phyloP scores from a whole-genome alignment of 2,113 vertebrate genomes.

The Calidris pugnax region DNA sequence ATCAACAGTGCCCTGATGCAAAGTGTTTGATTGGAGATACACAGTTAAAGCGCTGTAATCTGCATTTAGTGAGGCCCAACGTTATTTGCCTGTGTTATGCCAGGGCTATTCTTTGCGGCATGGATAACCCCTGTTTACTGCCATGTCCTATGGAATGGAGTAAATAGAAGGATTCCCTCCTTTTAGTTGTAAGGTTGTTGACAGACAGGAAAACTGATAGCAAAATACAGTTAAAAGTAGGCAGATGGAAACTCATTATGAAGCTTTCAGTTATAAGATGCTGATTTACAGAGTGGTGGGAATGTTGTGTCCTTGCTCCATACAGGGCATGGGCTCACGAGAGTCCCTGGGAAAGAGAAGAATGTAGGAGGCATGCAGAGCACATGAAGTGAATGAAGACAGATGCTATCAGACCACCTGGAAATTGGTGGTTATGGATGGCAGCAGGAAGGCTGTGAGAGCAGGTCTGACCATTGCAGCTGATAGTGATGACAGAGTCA shows the following conservation, averaged over 20 bases:
- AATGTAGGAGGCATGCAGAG: background rate
- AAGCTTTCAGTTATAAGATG: background rate
- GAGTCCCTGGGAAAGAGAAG: background rate
- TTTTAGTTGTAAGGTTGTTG: background rate
- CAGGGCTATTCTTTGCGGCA: background rate
- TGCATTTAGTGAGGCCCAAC: background rate
- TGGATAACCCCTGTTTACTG: background rate
- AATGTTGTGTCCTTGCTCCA: background rate
- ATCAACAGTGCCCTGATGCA: background rate
- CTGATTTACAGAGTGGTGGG: background rate
- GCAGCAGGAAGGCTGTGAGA: background rate
- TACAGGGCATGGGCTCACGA: background rate
- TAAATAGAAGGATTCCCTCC: background rate
- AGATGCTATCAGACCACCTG: background rate
- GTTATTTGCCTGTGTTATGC: background rate
- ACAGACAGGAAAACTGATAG: background rate
- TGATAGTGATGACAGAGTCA: rapidly evolving
- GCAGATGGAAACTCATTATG: background rate
- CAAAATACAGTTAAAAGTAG: background rate
- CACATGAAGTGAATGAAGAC: background rate
- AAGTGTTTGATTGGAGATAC: background rate
- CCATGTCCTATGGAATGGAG: background rate
- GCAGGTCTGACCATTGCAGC: background rate
- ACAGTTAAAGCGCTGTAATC: background rate
- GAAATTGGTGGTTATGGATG: background rate